These are phyloP conservation scores for Alligator sinensis DNA, from an alignment of 2,113 vertebrate genomes.

Conservation along the genomic window DNA sequence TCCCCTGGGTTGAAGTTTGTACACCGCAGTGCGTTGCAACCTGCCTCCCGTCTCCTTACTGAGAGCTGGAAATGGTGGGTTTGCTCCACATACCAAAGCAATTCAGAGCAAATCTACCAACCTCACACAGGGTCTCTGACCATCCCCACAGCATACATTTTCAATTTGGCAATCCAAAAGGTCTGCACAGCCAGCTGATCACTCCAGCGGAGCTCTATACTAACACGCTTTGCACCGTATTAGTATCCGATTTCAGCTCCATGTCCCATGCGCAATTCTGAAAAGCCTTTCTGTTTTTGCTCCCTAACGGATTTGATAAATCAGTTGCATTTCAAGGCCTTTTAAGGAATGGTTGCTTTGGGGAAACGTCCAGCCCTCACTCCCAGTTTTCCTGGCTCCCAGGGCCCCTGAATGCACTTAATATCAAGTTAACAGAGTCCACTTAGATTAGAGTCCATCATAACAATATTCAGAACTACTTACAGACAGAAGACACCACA, in stretches of 20 bases:
- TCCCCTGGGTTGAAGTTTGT: background rate
- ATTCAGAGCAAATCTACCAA: background rate
- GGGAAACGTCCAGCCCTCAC: background rate
- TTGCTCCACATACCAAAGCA: background rate
- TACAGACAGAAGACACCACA: background rate
- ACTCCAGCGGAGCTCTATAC: rapidly evolving
- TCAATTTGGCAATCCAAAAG: background rate
- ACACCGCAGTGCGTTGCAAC: background rate
- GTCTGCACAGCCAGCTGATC: background rate
- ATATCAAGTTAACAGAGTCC: background rate
- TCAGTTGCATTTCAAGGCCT: background rate
- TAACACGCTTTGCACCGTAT: background rate
- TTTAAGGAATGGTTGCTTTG: background rate
- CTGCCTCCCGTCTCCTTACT: background rate
- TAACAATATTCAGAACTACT: background rate
- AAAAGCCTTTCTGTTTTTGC: background rate
- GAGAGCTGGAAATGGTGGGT: background rate
- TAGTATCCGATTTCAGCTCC: background rate
- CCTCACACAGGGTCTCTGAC: background rate
- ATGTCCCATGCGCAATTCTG: background rate
- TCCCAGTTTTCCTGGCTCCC: background rate
- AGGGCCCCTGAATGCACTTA: background rate
- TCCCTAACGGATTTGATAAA: background rate
- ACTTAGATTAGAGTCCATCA: background rate
- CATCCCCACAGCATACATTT: rapidly evolving